Percentiles rank a stretch among this genome's conserved stretches.
Conservation (phyloP, 2,113 vertebrate genomes). For the Myiopsitta monachus region DNA sequence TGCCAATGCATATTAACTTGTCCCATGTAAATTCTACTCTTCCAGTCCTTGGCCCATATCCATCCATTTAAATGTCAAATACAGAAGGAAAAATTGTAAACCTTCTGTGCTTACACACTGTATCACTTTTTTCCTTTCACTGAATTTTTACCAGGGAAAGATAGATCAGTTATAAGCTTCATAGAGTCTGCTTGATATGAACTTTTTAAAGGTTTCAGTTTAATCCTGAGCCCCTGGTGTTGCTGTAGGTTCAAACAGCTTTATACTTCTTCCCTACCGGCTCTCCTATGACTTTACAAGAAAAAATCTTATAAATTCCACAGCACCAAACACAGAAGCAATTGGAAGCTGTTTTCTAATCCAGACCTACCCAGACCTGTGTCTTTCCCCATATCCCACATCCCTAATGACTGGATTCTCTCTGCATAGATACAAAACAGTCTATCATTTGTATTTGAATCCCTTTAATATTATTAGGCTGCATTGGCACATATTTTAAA, state of each 20-base stretch:
- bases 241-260: slow-evolving; percentile 9
- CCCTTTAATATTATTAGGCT: slow-evolving; percentile 26
- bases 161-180: background rate
- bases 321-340: slow-evolving; percentile 21
- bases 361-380: background rate
- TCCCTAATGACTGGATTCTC: slow-evolving; percentile 1
- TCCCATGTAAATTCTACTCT: slow-evolving; percentile 1
- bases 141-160: slow-evolving; percentile 19
- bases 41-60: slow-evolving; percentile 11
- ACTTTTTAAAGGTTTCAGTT: slow-evolving; percentile 11
- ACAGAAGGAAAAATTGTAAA: slow-evolving; percentile 20
- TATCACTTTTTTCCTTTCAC: background rate
- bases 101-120: background rate
- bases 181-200: background rate
- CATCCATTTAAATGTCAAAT: slow-evolving; percentile 31
- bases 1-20: slow-evolving; percentile 27
- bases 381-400: background rate
- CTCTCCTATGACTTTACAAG: slow-evolving; percentile 39
- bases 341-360: slow-evolving; percentile 26
- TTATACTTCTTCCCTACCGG: slow-evolving; percentile 21
- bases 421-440: slow-evolving; percentile 10
- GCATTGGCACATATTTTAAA: background rate
- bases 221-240: slow-evolving; percentile 39
- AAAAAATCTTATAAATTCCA: slow-evolving; percentile 44
- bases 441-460: slow-evolving; percentile 17